These are phyloP conservation scores for Caenorhabditis uteleia DNA, from an alignment of 2,888 invertebrate species.

Conservation along the genomic window DNA sequence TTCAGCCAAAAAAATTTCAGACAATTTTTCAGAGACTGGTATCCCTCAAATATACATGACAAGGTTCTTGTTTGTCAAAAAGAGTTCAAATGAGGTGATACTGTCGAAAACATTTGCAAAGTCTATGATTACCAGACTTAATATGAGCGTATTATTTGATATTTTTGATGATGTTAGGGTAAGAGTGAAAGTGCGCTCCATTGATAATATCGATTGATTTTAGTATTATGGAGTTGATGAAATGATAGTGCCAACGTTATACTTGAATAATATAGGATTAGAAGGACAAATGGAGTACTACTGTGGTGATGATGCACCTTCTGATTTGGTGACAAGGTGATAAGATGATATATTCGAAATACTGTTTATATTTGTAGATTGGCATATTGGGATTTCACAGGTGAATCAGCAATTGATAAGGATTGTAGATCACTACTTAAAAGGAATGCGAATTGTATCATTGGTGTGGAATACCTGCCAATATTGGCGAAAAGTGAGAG, in stretches of 20 bases:
- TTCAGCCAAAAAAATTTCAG: no score
- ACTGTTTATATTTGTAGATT: no score
- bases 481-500: background rate
- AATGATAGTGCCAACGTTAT: background rate
- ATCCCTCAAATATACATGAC: background rate
- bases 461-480: slow-evolving; percentile 1
- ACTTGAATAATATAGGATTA: background rate
- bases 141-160: background rate
- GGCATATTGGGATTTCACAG: background rate
- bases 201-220: background rate
- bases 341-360: no score
- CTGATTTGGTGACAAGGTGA: background rate
- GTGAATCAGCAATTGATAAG: background rate
- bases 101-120: background rate
- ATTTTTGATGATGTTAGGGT: background rate
- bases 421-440: slow-evolving; percentile 1
- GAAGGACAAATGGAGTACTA: background rate
- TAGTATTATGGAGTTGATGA: slow-evolving; percentile 1
- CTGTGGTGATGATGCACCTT: no score
- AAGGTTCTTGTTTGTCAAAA: background rate
- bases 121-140: background rate
- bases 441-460: background rate
- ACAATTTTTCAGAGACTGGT: no score
- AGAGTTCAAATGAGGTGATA: background rate
- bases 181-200: background rate